Percentiles rank a stretch among this genome's conserved stretches.
Conservation (phyloP, 2,888 invertebrate species). For the Cremastinae sp. region DNA sequence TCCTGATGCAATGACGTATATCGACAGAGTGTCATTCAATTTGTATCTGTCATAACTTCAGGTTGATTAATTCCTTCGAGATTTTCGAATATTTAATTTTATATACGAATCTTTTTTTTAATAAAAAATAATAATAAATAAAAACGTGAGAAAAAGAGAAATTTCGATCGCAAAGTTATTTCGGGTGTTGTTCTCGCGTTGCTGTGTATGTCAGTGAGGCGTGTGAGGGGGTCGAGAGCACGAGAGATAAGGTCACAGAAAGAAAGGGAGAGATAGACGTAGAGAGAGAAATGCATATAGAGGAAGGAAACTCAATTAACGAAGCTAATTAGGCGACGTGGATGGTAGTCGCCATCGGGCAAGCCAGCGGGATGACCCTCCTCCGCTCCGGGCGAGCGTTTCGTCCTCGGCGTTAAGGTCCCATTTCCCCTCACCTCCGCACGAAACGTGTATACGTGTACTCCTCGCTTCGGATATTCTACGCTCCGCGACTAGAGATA, state of each 20-base stretch:
- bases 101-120: too few species aligned
- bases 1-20: too few species aligned
- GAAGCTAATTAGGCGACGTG: conserved; percentile 51
- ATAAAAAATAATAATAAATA: too few species aligned
- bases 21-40: too few species aligned
- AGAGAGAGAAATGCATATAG: not conserved
- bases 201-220: conserved; percentile 23
- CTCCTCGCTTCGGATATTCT: conserved; percentile 14
- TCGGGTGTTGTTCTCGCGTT: not conserved
- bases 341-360: conserved; percentile 22
- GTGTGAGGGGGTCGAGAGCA: conserved; percentile 18
- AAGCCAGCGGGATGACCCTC: conserved; percentile 28
- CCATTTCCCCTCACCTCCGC: conserved; percentile 30
- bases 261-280: not conserved
- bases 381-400: conserved; percentile 26
- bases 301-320: conserved; percentile 41
- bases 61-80: too few species aligned
- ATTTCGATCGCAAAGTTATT: not conserved
- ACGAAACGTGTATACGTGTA: conserved; percentile 18
- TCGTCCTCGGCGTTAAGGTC: conserved; percentile 45
- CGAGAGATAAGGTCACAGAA: not conserved
- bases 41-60: too few species aligned
- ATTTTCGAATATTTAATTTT: too few species aligned
- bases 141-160: too few species aligned
- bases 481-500: not conserved